A percentile compares a stretch with the other conserved stretches of the same genome.
Conservation (phyloP, 2,888 invertebrate genomes). For the Chaitophorus viminalis region DNA sequence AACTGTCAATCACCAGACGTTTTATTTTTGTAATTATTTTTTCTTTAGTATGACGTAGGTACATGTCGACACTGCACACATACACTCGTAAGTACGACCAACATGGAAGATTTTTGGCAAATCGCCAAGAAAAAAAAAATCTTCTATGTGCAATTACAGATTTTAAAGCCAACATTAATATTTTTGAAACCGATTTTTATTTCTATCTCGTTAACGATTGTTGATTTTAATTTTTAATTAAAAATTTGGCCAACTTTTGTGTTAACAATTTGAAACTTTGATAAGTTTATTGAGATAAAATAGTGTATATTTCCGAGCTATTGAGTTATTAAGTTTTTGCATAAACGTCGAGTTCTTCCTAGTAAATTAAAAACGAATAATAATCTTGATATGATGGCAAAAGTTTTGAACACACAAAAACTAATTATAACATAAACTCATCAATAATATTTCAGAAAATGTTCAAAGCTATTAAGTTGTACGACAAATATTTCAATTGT, state of each 20-base stretch:
- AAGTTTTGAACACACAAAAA: slow-evolving; percentile 5
- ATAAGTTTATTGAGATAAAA: slow-evolving; percentile 35
- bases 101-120: background rate
- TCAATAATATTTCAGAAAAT: background rate
- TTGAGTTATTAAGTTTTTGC: background rate
- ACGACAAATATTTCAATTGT: background rate
- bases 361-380: slow-evolving; percentile 33
- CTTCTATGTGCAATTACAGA: background rate
- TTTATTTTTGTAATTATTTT: slow-evolving; percentile 10
- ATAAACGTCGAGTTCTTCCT: slow-evolving; percentile 4
- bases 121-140: background rate
- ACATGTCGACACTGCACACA: background rate
- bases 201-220: background rate
- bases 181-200: background rate
- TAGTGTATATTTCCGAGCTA: background rate
- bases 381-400: slow-evolving; percentile 23
- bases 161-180: background rate
- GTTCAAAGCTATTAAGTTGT: background rate
- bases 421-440: background rate
- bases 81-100: no score
- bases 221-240: background rate
- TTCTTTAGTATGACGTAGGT: background rate
- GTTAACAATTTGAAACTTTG: slow-evolving; percentile 1
- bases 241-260: background rate
- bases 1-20: slow-evolving; percentile 17